These are phyloP conservation scores for Ischnus inquisitorius DNA, from an alignment of 2,888 invertebrate species.

Conservation along the genomic window DNA sequence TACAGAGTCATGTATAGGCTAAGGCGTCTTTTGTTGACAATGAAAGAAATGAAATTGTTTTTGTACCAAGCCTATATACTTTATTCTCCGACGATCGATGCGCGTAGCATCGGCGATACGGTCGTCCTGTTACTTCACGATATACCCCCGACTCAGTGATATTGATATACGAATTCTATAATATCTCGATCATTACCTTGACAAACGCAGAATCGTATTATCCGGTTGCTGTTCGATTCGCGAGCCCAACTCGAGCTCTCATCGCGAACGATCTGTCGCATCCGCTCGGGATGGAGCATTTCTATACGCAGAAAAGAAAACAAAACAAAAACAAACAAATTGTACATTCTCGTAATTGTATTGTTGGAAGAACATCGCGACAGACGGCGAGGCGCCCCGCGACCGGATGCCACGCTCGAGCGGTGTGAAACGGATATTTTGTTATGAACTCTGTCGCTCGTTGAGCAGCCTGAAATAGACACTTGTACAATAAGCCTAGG, in stretches of 20 bases:
- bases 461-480: constrained; percentile 72
- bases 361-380: constrained; percentile 27
- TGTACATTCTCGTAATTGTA: constrained; percentile 63
- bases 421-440: constrained; percentile 67
- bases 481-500: constrained; percentile 75
- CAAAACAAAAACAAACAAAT: constrained; percentile 9
- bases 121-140: constrained; percentile 38
- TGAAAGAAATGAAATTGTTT: constrained; percentile 53
- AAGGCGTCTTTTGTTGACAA: constrained; percentile 46
- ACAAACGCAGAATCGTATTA: constrained; percentile 63
- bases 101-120: constrained; percentile 38
- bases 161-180: constrained; percentile 50
- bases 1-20: constrained; percentile 41
- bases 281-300: constrained; percentile 51
- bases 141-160: constrained; percentile 53
- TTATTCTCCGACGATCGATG: constrained; percentile 56
- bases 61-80: constrained; percentile 57
- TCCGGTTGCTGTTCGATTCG: constrained; percentile 64
- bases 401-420: constrained; percentile 66
- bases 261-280: constrained; percentile 28
- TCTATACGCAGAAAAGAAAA: constrained; percentile 36
- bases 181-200: constrained; percentile 62
- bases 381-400: not conserved
- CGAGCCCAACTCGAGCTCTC: constrained; percentile 33
- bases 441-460: constrained; percentile 43